Conservation (phyloP, 2,888 invertebrate species). For the Tortricodes alternella region DNA sequence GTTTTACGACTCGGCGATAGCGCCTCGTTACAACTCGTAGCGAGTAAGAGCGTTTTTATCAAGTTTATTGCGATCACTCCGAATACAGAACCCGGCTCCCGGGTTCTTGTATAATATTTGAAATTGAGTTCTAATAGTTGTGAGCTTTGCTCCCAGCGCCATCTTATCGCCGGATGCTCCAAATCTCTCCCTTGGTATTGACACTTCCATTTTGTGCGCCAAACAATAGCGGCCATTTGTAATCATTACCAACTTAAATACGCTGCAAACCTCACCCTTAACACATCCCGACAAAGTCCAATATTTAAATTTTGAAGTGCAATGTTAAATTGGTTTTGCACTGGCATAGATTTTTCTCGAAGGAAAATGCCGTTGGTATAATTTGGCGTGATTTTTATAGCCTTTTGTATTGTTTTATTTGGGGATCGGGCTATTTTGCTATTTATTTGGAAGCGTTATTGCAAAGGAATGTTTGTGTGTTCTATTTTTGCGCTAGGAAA, state of each 20-base stretch:
- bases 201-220: conserved; percentile 36
- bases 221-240: conserved; percentile 35
- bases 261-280: neutral
- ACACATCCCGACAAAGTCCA: neutral
- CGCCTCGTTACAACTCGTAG: too few species aligned
- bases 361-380: conserved; percentile 23
- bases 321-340: neutral
- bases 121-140: too few species aligned
- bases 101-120: too few species aligned
- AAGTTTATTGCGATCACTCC: too few species aligned
- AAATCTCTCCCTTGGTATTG: conserved; percentile 39
- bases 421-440: conserved; percentile 15
- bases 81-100: too few species aligned
- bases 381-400: conserved; percentile 28
- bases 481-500: neutral
- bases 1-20: too few species aligned
- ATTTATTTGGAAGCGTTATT: conserved; percentile 17
- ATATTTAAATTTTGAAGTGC: neutral
- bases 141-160: conserved; percentile 5
- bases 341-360: conserved; percentile 28
- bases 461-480: neutral
- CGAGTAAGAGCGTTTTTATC: too few species aligned
- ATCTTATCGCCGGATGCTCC: conserved; percentile 12
- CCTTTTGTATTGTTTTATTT: conserved; percentile 23
- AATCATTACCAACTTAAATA: conserved; percentile 27